Base-by-base conservation (phyloP, 1,140 invertebrate genomes). In the Neodiprion pinetum region DNA sequence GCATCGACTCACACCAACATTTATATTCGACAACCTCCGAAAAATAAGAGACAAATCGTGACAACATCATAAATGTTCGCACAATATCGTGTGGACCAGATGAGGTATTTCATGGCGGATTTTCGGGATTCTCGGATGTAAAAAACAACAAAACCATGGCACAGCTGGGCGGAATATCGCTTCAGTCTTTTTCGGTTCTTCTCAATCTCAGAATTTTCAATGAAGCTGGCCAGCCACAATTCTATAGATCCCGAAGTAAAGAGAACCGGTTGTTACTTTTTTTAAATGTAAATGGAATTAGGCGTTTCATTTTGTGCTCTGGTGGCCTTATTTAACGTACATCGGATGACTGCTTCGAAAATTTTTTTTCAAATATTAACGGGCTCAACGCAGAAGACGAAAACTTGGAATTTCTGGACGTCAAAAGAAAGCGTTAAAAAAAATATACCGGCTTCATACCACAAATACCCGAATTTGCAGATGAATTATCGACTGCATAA, bases 381-480 rank as follows among this genome's bases (percentile, higher is more conserved):
- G 14, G 14, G 10, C 10, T 14, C 14, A 14, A 53, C 50, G 50
- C 14, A 11, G 10, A 53, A 53, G 14, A 53, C 50, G 10, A 74
- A 71, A 53, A 70, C 74, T 66, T 76, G 28, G 65, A 50, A 74
- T 9, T 74, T 74, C 65, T 74, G 75, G 72, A 67, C 67, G 23
- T 61, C 21, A 14, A 72, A 65, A 76, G 49, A 67, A 12, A 49
- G 28, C 21, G 47, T 80, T 10, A 5, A 70, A 48, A 21, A 53
- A 73, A 79, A 61, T n/a, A 79, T 84, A 76, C 83, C 81, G 71
- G 21, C 53, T 49, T 40, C 48, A 40, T 85, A 83, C 72, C 78
- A 80, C 72, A 23, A 47, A 47, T 82, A 80, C 75, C 77, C 78
- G 17, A 48, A 70, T 74, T 72, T 78, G 76, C 48, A 80, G 0